Evolutionary conservation across 2,797 vertebrate species (phyloP), one percentile per base, ranked within the genome.

Genomic region (Bryconaethiops microstoma): DNA sequence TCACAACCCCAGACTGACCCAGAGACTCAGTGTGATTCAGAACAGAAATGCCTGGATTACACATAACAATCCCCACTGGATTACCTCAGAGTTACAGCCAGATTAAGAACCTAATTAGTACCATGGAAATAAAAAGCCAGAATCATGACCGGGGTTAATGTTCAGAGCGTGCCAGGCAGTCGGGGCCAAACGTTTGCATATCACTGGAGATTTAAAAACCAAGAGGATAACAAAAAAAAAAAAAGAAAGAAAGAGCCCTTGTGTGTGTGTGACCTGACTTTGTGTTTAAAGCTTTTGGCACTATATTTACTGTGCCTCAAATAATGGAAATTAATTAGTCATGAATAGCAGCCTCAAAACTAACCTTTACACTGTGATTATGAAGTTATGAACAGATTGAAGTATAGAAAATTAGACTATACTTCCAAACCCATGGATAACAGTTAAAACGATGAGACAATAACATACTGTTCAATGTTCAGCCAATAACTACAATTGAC

Each of bases 1-100:
- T 74, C 71, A 62, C 23, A 68, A 54, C 62, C 60, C 35, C 71
- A 62, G n/a, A 65, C 29, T 63, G 21, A 67, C 63, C 71, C 54
- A 68, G 52, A 55, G 73, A 59, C 16, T 29, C 78, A n/a, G 21
- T 73, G 19, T 55, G n/a, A 23, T 54, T 59, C 42, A 57, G 35
- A 73, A 39, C 13, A 50, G 48, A 23, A 17, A 63, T 59, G 59
- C n/a, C 42, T 55, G 16, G 48, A 79, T 79, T 72, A 72, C 70
- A 42, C 62, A 21, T 42, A 50, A 21, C 19, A 62, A 70, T 72
- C 57, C 55, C 35, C 25, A 71, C 8, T 60, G 23, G 14, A 73
- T 55, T 55, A 65, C 50, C 29, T 62, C 9, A 65, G 60, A 19
- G 29, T 60, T 73, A 64, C 16, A n/a, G 69, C 5, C n/a, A n/a